A percentile compares a stretch with the other conserved stretches of the same genome.
phyloP scores from a whole-genome alignment of 2,888 invertebrate genomes.

The Empis livida region DNA sequence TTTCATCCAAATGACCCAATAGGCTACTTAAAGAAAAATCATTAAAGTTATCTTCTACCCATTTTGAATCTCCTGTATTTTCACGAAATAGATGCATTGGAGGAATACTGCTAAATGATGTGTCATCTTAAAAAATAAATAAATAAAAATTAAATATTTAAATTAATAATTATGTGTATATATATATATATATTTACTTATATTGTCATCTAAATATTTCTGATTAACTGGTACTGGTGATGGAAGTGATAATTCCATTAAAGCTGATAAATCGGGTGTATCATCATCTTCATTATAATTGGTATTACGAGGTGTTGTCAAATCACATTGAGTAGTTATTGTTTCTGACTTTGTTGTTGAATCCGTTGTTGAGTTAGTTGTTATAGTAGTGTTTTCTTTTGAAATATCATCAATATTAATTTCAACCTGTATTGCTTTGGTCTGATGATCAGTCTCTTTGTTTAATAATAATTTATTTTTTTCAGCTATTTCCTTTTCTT shows the following conservation, averaged over 20 bases:
- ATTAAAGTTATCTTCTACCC: constrained; percentile 48
- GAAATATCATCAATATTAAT: too few relatives aligned
- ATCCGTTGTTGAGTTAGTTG: too few relatives aligned
- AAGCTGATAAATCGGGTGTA: constrained; percentile 10
- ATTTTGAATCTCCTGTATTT: constrained; percentile 29
- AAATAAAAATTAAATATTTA: neutral
- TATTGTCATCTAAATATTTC: constrained; percentile 11
- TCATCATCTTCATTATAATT: constrained; percentile 1
- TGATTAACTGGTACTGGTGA: constrained; percentile 8
- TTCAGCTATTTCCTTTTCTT: too few relatives aligned
- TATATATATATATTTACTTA: constrained; percentile 6
- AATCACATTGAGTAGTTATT: too few relatives aligned
- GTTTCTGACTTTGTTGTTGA: neutral
- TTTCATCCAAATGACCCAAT: constrained; percentile 62
- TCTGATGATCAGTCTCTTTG: too few relatives aligned
- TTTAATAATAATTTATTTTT: too few relatives aligned
- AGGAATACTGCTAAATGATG: constrained; percentile 27
- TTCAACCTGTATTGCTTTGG: too few relatives aligned
- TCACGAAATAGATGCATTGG: constrained; percentile 50
- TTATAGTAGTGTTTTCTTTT: neutral
- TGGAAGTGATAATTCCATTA: constrained; percentile 13
- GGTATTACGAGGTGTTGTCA: too few relatives aligned
- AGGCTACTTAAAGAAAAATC: constrained; percentile 82
- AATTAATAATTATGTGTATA: neutral
- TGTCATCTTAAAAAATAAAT: constrained; percentile 17